Base-by-base conservation (phyloP, 2,888 invertebrate species). In the Xestobium rufovillosum region DNA sequence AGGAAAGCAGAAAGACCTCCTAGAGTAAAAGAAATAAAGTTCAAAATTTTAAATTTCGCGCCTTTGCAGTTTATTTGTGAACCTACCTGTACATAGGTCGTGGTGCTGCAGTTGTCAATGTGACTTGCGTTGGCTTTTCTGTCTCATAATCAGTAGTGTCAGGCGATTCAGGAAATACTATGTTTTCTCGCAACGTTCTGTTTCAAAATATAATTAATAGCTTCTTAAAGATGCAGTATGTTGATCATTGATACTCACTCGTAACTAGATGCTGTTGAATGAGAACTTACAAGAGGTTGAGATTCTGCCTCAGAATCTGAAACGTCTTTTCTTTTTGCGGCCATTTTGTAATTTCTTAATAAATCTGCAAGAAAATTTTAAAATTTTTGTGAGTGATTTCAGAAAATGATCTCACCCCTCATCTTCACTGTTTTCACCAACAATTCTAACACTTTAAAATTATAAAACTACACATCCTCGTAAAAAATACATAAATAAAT, bases 301-400 rank as follows among this genome's bases (percentile, higher is more conserved):
- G 61, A 58, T 50, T 69, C 65, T 3, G 55, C 52, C 30, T 65
- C 67, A 1, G 66, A 63, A 38, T 67, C 65, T 2, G 52, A 47
- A 4, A 53, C 54, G n/a, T 53, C 49, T 29, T 42, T 41, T 41
- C 50, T 41, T 47, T 19, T 19, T 19, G n/a, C n/a, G 23, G 23
- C 23, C 23, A 19, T 19, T 19, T 19, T 19, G n/a, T 19, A n/a
- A n/a, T n/a, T n/a, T n/a, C n/a, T n/a, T n/a, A n/a, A n/a, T n/a
- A n/a, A n/a, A n/a, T n/a, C n/a, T n/a, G n/a, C n/a, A n/a, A n/a
- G n/a, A n/a, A n/a, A n/a, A n/a, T n/a, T n/a, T n/a, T n/a, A n/a
- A n/a, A n/a, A n/a, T n/a, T n/a, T n/a, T n/a, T n/a, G n/a, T n/a
- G n/a, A n/a, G n/a, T n/a, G n/a, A n/a, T n/a, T n/a, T n/a, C n/a